Evolutionary conservation across 2,888 invertebrate genomes (phyloP), one percentile per base, ranked within the genome.

Genomic region (Hirudinaria manillensis): DNA sequence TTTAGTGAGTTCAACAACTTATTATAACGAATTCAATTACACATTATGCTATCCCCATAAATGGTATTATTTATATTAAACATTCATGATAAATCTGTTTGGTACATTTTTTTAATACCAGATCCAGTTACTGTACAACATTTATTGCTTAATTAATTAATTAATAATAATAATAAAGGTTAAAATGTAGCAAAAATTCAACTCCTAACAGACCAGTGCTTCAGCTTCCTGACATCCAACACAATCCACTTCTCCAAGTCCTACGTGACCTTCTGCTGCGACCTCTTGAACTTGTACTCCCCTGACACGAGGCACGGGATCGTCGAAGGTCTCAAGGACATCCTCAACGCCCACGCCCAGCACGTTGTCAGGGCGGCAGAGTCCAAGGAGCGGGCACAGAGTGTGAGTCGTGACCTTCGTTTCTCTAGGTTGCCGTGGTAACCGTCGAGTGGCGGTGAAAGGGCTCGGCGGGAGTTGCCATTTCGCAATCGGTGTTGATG

Each of bases 181-280:
- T n/a, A n/a, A n/a, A n/a, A n/a, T n/a, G n/a, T n/a, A n/a, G n/a
- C n/a, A n/a, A n/a, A n/a, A n/a, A n/a, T n/a, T n/a, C n/a, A n/a
- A n/a, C n/a, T 61, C 72, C 77, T 84, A 78, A 78, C 83, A 87
- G 90, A 89, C 79, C 89, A 89, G 76, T 88, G 88, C 79, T 91
- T 91, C 90, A 87, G 93, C 72, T 89, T 90, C 79, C 86, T 93
- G 80, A 93, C 93, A 0, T 89, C 89, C 81, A 93, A 92, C 85
- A 92, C 91, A 6, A 87, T 92, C 78, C 89, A 91, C 82, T 93
- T 93, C 86, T 89, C 91, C 7, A 91, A 91, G 85, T 88, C 91
- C 4, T 91, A 90, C 81, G 86, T 92, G 66, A 89, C 89, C 34
- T 87, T 93, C 77, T 88, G 92, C 78, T 90, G 91, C 80, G 91